Evolutionary conservation across 2,797 vertebrate species (phyloP).

Genomic region (Myiotriccus ornatus): DNA sequence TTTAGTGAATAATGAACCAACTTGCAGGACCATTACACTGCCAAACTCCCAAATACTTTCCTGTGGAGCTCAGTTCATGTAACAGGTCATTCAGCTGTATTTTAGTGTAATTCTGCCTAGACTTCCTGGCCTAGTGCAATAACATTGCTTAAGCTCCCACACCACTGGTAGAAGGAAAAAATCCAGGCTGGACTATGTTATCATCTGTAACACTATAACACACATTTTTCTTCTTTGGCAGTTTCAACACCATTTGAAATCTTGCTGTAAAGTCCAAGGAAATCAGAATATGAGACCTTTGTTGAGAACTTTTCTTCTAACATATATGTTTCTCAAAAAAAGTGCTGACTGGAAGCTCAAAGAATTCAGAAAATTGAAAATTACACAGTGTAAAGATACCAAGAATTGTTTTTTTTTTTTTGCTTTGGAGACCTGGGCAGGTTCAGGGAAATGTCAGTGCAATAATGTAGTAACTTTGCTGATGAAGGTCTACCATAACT

Average conservation of each 20-base stretch:
- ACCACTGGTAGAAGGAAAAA: conserved; percentile 47
- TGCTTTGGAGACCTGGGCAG: neutral
- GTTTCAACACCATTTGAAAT: conserved; percentile 48
- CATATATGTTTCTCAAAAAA: conserved; percentile 62
- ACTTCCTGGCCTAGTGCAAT: conserved; percentile 51
- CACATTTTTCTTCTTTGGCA: conserved; percentile 62
- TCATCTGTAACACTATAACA: conserved; percentile 71
- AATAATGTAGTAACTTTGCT: neutral
- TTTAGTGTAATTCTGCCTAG: conserved; percentile 34
- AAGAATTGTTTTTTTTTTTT: neutral
- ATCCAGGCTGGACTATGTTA: conserved; percentile 61
- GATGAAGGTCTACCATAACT: neutral
- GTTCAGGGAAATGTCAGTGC: conserved; percentile 42
- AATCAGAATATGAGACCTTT: conserved; percentile 73
- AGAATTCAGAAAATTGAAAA: conserved; percentile 57
- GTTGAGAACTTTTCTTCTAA: conserved; percentile 68
- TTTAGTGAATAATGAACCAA: neutral
- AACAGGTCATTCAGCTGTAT: neutral
- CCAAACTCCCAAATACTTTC: neutral
- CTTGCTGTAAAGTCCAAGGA: conserved; percentile 67
- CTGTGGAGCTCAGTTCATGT: neutral
- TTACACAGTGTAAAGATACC: conserved; percentile 6
- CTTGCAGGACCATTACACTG: neutral
- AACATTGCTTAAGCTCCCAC: conserved; percentile 56
- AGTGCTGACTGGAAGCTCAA: conserved; percentile 55